These are phyloP conservation scores for Syrista parreyssii DNA, from an alignment of 2,888 invertebrate genomes.

Conservation along the genomic window DNA sequence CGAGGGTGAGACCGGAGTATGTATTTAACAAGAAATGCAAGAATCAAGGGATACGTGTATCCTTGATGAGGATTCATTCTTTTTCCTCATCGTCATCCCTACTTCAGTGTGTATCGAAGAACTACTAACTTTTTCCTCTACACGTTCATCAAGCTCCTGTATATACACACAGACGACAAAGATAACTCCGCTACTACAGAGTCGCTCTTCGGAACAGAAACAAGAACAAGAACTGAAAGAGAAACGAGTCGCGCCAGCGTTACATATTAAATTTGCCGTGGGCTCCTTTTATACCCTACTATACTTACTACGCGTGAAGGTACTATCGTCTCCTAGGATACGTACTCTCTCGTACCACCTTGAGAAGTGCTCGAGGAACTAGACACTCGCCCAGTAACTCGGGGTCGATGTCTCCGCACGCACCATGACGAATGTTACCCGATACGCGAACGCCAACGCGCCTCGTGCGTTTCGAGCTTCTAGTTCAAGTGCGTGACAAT, in stretches of 20 bases:
- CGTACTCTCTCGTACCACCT: not conserved
- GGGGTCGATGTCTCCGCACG: conserved; percentile 57
- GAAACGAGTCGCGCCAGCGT: conserved; percentile 9
- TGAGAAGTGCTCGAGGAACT: conserved; percentile 7
- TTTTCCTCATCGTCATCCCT: not conserved
- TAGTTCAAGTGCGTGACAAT: not conserved
- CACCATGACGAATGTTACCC: conserved; percentile 56
- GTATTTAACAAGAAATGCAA: not conserved
- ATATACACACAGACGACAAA: not conserved
- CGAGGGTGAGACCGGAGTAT: not conserved
- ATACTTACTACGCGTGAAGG: not conserved
- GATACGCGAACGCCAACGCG: conserved; percentile 27
- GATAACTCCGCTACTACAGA: not conserved
- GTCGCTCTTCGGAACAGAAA: not conserved
- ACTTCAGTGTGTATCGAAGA: not conserved
- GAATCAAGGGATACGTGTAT: not conserved
- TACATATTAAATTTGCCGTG: conserved; percentile 34
- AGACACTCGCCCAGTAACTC: conserved; percentile 10
- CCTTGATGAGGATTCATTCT: not conserved
- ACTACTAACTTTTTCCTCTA: not conserved
- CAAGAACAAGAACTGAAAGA: conserved; percentile 5
- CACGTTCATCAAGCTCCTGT: not conserved
- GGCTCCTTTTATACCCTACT: conserved; percentile 15
- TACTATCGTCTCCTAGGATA: not conserved
- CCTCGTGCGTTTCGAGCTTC: not conserved